Evolutionary conservation across 2,113 vertebrate species (phyloP).

Genomic region (Gila orcuttii): DNA sequence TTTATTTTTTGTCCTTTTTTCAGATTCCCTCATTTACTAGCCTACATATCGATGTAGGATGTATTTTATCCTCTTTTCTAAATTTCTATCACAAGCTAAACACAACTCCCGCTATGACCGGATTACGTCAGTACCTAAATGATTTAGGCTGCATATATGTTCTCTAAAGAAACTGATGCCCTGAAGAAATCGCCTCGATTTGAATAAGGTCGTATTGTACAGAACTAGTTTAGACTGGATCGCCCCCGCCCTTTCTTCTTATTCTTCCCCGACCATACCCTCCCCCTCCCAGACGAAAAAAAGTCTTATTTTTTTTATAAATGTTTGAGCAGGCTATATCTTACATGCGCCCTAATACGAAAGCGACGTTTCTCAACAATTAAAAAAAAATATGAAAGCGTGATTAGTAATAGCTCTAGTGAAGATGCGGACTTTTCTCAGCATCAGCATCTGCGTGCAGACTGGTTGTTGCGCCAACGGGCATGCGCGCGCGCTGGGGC

Average conservation of each 20-base stretch:
- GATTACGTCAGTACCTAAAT: neutral
- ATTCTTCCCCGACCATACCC: slow-evolving; percentile 42
- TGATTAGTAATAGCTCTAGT: neutral
- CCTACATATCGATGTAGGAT: neutral
- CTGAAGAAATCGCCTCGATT: slow-evolving; percentile 3
- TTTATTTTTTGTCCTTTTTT: neutral
- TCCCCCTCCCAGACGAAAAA: slow-evolving; percentile 47
- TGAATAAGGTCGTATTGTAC: slow-evolving; percentile 54
- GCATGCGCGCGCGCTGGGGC: slow-evolving; percentile 41
- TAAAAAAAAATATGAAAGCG: too few species aligned
- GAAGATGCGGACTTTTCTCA: slow-evolving; percentile 42
- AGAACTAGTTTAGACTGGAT: slow-evolving; percentile 79
- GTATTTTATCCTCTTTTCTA: neutral
- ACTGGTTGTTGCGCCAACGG: slow-evolving; percentile 20
- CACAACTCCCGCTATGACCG: neutral
- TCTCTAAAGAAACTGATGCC: neutral
- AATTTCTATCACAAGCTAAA: neutral
- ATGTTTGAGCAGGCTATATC: neutral
- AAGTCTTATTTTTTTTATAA: neutral
- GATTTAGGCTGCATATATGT: too few species aligned
- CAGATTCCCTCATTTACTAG: neutral
- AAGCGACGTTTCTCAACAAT: neutral
- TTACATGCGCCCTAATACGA: neutral
- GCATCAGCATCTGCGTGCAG: slow-evolving; percentile 63
- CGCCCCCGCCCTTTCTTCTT: slow-evolving; percentile 59